Conservation (phyloP, 2,888 invertebrate species). For the Reticulitermes lucifugus region DNA sequence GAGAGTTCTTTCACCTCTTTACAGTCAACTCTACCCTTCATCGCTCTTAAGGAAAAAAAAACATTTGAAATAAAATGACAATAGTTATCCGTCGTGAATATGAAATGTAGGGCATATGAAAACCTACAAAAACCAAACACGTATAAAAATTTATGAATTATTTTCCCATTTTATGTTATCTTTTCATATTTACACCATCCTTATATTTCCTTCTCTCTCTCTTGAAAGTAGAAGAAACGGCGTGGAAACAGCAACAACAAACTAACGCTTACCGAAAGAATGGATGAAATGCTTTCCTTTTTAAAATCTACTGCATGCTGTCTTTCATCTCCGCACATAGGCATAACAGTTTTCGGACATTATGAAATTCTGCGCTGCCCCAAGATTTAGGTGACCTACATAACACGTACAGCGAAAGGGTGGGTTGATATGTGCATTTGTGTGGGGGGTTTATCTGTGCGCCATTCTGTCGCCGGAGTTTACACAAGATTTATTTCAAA, state of each 20-base stretch:
- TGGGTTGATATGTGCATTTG: background rate
- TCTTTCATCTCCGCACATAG: background rate
- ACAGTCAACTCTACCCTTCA: background rate
- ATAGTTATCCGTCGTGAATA: constrained; percentile 28
- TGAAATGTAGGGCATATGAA: constrained; percentile 16
- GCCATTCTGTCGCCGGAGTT: constrained; percentile 28
- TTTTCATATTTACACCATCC: background rate
- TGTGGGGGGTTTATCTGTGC: background rate
- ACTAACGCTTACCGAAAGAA: background rate
- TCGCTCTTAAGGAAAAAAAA: background rate
- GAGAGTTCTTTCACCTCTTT: background rate
- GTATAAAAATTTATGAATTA: background rate
- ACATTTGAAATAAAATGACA: constrained; percentile 17
- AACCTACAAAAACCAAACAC: background rate
- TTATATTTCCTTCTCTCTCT: background rate
- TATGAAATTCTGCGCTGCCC: background rate
- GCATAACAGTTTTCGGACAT: background rate
- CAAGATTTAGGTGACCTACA: background rate
- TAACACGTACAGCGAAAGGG: background rate
- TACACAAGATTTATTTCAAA: constrained; percentile 29
- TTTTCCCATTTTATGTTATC: background rate
- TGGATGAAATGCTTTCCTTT: background rate
- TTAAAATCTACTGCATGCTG: too few relatives aligned
- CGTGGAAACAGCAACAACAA: background rate
- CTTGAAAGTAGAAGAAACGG: background rate